Percentiles rank a stretch among this genome's conserved stretches.
Evolutionary conservation across 2,888 invertebrate species (phyloP).

Genomic region (Hyppa rectilinea): DNA sequence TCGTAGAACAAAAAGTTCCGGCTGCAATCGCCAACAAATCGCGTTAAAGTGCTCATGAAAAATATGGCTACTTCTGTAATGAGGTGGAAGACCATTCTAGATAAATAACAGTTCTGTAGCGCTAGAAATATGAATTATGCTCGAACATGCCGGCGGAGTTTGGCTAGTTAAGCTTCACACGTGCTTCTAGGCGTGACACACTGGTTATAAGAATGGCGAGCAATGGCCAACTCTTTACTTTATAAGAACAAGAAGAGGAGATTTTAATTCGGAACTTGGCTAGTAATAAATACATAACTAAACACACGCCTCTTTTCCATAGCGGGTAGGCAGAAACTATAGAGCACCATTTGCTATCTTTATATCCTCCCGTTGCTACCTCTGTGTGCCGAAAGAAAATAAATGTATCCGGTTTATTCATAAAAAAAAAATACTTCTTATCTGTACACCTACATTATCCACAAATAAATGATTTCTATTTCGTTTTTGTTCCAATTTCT

Average conservation of each 20-base stretch:
- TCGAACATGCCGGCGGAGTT: slow-evolving; percentile 56
- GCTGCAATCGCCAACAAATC: slow-evolving; percentile 46
- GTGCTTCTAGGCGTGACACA: slow-evolving; percentile 37
- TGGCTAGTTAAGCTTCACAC: slow-evolving; percentile 55
- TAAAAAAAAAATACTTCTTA: no score
- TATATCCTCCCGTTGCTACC: no score
- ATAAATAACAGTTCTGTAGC: slow-evolving; percentile 46
- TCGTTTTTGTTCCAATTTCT: no score
- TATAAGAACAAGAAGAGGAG: background rate
- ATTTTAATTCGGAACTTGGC: background rate
- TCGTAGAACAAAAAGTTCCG: slow-evolving; percentile 22
- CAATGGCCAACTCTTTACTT: background rate
- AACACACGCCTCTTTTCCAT: no score
- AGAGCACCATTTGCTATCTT: no score
- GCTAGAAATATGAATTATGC: slow-evolving; percentile 65
- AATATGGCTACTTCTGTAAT: slow-evolving; percentile 51
- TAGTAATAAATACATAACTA: no score
- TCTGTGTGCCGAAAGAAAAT: no score
- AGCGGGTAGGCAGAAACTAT: no score
- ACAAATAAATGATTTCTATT: no score
- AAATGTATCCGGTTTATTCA: no score
- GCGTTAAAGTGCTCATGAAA: slow-evolving; percentile 40
- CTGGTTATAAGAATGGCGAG: background rate
- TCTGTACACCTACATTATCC: no score
- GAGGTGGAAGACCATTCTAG: slow-evolving; percentile 52